Evolutionary conservation across 1,140 invertebrate species (phyloP).

Genomic region (Episyrphus balteatus): DNA sequence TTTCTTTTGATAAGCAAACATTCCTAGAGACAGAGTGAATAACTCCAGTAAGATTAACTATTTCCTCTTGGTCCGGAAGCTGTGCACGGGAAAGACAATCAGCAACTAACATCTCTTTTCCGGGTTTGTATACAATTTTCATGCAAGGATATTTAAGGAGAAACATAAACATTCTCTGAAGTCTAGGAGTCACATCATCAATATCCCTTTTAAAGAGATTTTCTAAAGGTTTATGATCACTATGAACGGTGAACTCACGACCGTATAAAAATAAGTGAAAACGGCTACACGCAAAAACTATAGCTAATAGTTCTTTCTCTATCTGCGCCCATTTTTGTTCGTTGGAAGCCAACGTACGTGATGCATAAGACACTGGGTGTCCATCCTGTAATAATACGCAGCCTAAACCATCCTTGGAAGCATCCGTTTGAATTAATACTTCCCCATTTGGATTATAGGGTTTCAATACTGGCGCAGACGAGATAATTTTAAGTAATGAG

Average conservation of each 20-base stretch:
- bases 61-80: background rate
- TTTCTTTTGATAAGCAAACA: constrained; percentile 2
- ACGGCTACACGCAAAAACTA: constrained; percentile 27
- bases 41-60: constrained; percentile 5
- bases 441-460: constrained; percentile 18
- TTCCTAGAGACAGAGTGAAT: constrained; percentile 6
- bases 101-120: constrained; percentile 7
- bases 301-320: constrained; percentile 38
- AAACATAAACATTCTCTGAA: constrained; percentile 22
- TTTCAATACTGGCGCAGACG: constrained; percentile 15
- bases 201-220: constrained; percentile 26
- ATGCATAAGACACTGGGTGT: constrained; percentile 26
- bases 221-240: constrained; percentile 35
- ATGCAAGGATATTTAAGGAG: constrained; percentile 13
- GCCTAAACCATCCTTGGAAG: too few species aligned
- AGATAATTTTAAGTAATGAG: constrained; percentile 18
- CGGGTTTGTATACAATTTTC: constrained; percentile 19
- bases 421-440: constrained; percentile 19
- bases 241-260: constrained; percentile 23
- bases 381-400: constrained; percentile 20
- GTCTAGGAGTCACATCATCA: constrained; percentile 17
- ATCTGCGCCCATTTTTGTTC: constrained; percentile 33
- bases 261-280: constrained; percentile 35
- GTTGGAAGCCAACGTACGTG: constrained; percentile 16
- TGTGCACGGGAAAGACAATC: constrained; percentile 11